Base-by-base conservation (phyloP, 2,113 vertebrate species). In the Heterocephalus glaber region DNA sequence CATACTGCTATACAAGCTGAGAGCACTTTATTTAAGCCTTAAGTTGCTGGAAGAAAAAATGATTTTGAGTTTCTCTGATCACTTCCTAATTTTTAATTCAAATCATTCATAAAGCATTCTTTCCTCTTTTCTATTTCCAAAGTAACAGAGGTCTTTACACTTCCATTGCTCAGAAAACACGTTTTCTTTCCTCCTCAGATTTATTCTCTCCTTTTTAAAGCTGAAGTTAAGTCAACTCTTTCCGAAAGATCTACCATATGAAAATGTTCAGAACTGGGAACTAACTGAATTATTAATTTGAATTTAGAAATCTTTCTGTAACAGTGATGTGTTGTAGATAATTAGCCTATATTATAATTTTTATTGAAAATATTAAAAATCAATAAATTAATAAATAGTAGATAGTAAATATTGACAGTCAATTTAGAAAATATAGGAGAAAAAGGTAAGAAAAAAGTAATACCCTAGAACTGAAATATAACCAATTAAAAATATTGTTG, bases 161-260 rank as follows among this genome's bases (percentile, higher is more conserved):
- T 92, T 91, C 86, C 83, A 70, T n/a, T 86, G 22, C 41, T 83
- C 56, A 89, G 41, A 86, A 49, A 93, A 86, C 14, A 41, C 52
- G 49, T 38, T 76, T 58, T 91, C 81, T 77, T 61, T 85, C 33
- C 26, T 90, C 17, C 58, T 66, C 66, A 89, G 9, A 52, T 30
- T 83, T 83, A 94, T 30, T 93, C 7, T 54, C 54, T 95, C 52
- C 68, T 44, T n/a, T 96, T 82, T 86, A 49, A 97, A 94, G 26
- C 17, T 88, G 49, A 92, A 95, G 35, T 26, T 82, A 74, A 74
- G 7, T 77, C 24, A 93, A 65, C 41, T 72, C 9, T 47, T 96
- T 94, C 47, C 68, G 79, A 90, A 81, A 95, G 49, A 86, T 13
- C 80, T 91, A 92, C 12, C 24, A 83, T 92, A 86, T n/a, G 41